Base-by-base conservation (phyloP, 2,113 vertebrate genomes). In the Catharus minimus region DNA sequence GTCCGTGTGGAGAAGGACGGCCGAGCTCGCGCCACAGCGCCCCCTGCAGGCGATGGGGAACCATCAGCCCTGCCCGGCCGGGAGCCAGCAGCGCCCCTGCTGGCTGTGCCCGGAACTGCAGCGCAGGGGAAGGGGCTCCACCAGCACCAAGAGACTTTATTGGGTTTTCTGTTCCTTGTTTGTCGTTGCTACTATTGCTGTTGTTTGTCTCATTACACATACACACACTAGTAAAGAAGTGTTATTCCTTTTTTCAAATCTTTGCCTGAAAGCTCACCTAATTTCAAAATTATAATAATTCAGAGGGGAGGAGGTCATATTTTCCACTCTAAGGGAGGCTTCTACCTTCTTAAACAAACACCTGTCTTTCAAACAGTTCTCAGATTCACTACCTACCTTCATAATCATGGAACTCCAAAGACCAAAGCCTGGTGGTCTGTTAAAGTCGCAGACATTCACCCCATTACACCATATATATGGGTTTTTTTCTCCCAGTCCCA, bases 91-190 rank as follows among this genome's bases (percentile, higher is more conserved):
- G 68, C 50, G 68, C 68, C 49, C 67, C 67, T 41, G 36, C 8
- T 7, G 67, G 67, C 49, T 3, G 4, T 5, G 38, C 12, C 15
- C 2, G 3, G 68, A 41, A 55, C 50, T 41, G 68, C 67, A 53
- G 10, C 8, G 3, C 4, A 50, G 47, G 23, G 21, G 36, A 24
- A 32, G 5, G 7, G 0, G 11, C 26, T 9, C 1, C 1, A 22
- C 22, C 1, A 39, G 27, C 15, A 27, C 49, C 13, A 26, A 50
- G 49, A 50, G 24, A 27, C 26, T 27, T 27, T 26, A 27, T 2
- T 50, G 49, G 49, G 49, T 15, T 50, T 18, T 39, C 15, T 69
- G 67, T 10, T 24, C 49, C 28, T 38, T 11, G 13, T 17, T 30
- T 52, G 67, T 24, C 47, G 64, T 67, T 50, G n/a, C 13, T 33